Percentiles rank a stretch among this genome's conserved stretches.
Evolutionary conservation across 2,888 invertebrate genomes (phyloP).

Genomic region (Drosophila tripunctata): DNA sequence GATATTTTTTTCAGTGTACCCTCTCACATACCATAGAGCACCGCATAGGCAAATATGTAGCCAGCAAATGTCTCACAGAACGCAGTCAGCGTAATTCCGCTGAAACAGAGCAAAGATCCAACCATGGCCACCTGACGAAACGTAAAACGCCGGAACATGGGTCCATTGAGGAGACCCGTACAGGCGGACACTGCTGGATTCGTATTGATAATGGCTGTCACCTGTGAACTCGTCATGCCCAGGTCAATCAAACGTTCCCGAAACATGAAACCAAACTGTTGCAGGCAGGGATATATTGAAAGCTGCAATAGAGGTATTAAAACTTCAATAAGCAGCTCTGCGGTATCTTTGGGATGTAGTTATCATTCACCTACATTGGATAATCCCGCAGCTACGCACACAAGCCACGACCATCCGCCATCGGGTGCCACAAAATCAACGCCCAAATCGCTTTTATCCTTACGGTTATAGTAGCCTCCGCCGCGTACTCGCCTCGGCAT

Average conservation of each 20-base stretch:
- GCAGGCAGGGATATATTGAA: constrained; percentile 88
- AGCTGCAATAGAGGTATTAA: constrained; percentile 84
- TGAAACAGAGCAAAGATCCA: constrained; percentile 87
- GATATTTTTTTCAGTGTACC: too few species aligned
- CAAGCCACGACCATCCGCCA: constrained; percentile 91
- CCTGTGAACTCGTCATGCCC: constrained; percentile 88
- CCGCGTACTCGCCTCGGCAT: constrained; percentile 27
- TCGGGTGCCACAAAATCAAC: constrained; percentile 89
- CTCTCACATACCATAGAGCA: constrained; percentile 87
- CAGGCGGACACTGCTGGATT: constrained; percentile 89
- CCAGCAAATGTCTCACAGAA: constrained; percentile 87
- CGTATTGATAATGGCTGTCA: constrained; percentile 89
- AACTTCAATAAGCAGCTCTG: neutral
- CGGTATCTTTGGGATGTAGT: neutral
- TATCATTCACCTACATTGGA: constrained; percentile 87
- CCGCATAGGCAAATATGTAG: constrained; percentile 88
- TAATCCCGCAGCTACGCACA: constrained; percentile 89
- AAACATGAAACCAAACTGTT: constrained; percentile 90
- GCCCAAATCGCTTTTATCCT: constrained; percentile 83
- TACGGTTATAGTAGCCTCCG: constrained; percentile 54
- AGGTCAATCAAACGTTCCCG: constrained; percentile 87
- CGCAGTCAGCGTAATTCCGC: constrained; percentile 87
- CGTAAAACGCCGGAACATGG: constrained; percentile 88
- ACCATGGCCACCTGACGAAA: constrained; percentile 89
- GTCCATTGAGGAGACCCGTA: constrained; percentile 89